Conservation (phyloP, 2,888 invertebrate genomes). For the Drosophila siamana region DNA sequence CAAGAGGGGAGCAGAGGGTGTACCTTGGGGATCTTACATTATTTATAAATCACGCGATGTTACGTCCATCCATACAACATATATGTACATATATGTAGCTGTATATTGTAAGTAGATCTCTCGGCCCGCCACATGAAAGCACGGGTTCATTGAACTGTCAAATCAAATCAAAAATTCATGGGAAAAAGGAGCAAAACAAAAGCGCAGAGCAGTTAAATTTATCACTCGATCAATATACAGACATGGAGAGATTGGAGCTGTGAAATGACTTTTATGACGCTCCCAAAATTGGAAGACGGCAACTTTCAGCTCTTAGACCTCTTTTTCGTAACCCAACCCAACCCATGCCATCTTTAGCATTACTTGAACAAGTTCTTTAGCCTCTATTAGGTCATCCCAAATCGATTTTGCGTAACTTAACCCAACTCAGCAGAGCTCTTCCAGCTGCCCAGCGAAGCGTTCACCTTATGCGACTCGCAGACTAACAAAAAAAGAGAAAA, state of each 20-base stretch:
- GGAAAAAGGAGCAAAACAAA: slow-evolving; percentile 11
- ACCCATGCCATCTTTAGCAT: background rate
- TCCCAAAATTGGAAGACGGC: slow-evolving; percentile 3
- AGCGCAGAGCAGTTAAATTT: slow-evolving; percentile 17
- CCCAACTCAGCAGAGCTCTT: background rate
- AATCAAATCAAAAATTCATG: slow-evolving; percentile 46
- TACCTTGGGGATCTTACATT: slow-evolving; percentile 41
- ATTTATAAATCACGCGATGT: slow-evolving; percentile 68
- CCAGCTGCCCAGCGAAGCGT: slow-evolving; percentile 32
- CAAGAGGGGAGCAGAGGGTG: background rate
- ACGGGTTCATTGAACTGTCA: slow-evolving; percentile 46
- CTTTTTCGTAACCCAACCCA: slow-evolving; percentile 1
- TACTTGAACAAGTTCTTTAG: slow-evolving; percentile 26
- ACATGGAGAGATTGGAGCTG: background rate
- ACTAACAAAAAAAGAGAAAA: slow-evolving; percentile 11
- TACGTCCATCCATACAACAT: slow-evolving; percentile 22
- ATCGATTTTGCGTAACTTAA: background rate
- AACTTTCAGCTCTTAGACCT: slow-evolving; percentile 11
- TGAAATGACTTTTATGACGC: background rate
- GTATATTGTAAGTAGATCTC: slow-evolving; percentile 13
- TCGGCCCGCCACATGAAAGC: slow-evolving; percentile 17
- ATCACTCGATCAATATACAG: slow-evolving; percentile 37
- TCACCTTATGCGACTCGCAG: slow-evolving; percentile 9
- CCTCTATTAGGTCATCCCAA: slow-evolving; percentile 29
- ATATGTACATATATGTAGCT: slow-evolving; percentile 18